phyloP scores from a whole-genome alignment of 1,140 invertebrate genomes.

The Globodera rostochiensis region DNA sequence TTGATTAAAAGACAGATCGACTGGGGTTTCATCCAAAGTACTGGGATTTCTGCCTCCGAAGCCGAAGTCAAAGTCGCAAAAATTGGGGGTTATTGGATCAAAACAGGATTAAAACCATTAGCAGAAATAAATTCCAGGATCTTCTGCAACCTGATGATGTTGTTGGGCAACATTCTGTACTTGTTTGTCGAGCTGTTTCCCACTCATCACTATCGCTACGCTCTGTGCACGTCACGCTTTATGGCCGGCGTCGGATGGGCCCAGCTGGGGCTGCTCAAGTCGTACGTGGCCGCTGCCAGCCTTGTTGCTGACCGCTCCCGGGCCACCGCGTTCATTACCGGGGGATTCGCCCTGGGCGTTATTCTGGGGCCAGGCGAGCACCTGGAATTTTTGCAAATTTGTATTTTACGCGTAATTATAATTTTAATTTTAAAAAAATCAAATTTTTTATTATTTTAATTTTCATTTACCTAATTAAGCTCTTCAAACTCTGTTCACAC shows the following conservation, averaged over 20 bases:
- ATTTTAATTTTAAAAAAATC: too few species aligned
- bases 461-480: conserved; percentile 22
- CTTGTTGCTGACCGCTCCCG: conserved; percentile 36
- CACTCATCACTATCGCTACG: conserved; percentile 2
- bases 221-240: conserved; percentile 39
- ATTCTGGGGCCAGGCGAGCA: conserved; percentile 61
- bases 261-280: conserved; percentile 35
- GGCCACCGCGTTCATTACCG: conserved; percentile 64
- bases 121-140: conserved; percentile 1
- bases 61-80: too few species aligned
- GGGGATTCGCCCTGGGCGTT: conserved; percentile 67
- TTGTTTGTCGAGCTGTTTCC: conserved; percentile 25
- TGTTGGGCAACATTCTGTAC: conserved; percentile 33
- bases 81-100: too few species aligned
- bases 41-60: too few species aligned
- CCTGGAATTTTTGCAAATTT: not conserved
- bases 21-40: too few species aligned
- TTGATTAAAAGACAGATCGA: too few species aligned
- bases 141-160: conserved; percentile 41
- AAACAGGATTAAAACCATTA: too few species aligned
- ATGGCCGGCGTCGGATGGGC: conserved; percentile 42
- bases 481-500: conserved; percentile 34
- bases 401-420: not conserved
- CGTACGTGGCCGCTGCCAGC: conserved; percentile 34
- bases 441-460: not conserved